Evolutionary conservation across 92 coral and sea anemone species (phyloP).

Genomic region (Zoanthus solanderi): DNA sequence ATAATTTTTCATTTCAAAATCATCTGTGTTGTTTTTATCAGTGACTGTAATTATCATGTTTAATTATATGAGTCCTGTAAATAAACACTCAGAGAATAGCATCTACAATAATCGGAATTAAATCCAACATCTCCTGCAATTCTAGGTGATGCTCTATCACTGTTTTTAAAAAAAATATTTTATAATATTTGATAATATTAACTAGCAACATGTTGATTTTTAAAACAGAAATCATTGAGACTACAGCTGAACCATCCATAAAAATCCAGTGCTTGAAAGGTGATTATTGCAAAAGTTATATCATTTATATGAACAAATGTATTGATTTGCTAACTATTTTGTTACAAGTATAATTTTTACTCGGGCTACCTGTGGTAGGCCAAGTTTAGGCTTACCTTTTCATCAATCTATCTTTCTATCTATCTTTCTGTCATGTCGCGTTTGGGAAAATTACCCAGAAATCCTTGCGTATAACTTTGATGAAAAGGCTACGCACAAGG

Average conservation of each 20-base stretch:
- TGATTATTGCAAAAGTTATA: background rate
- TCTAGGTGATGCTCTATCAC: conserved; percentile 6
- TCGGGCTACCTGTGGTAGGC: conserved; percentile 25
- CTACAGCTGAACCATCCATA: conserved; percentile 15
- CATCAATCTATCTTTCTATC: conserved; percentile 30
- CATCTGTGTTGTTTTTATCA: conserved; percentile 8
- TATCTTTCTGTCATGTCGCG: too few relatives aligned
- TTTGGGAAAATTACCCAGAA: too few relatives aligned
- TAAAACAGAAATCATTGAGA: conserved; percentile 1
- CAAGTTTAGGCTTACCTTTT: conserved; percentile 21
- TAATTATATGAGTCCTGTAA: background rate
- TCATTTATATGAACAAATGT: background rate
- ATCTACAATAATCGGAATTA: background rate
- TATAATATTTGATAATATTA: conserved; percentile 4
- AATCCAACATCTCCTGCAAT: conserved; percentile 11
- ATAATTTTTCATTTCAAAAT: conserved; percentile 5
- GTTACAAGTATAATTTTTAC: conserved; percentile 12
- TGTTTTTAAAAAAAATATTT: background rate
- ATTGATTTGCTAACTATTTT: conserved; percentile 4
- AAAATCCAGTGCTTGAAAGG: background rate
- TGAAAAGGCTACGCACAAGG: conserved; percentile 16
- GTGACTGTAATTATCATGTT: conserved; percentile 10
- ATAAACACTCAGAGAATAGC: background rate
- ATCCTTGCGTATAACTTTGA: conserved; percentile 39
- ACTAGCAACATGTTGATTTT: conserved; percentile 12